phyloP scores from a whole-genome alignment of 2,888 invertebrate genomes.

The Leucania comma region DNA sequence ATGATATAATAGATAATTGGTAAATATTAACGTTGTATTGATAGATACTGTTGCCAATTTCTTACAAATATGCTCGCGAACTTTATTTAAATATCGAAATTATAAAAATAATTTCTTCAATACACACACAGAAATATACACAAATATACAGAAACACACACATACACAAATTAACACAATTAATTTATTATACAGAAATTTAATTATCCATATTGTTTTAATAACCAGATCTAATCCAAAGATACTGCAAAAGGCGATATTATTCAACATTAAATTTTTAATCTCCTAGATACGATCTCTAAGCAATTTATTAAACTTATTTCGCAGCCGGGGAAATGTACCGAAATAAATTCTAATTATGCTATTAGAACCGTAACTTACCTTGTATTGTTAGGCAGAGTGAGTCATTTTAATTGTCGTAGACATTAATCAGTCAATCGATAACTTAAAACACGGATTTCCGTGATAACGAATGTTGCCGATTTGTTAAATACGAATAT shows the following conservation, averaged over 20 bases:
- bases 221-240: conserved; percentile 19
- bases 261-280: conserved; percentile 34
- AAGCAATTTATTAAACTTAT: conserved; percentile 31
- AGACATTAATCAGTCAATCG: conserved; percentile 49
- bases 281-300: conserved; percentile 47
- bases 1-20: too few relatives aligned
- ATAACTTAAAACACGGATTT: conserved; percentile 65
- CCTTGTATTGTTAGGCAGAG: conserved; percentile 29
- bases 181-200: conserved; percentile 4
- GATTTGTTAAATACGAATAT: conserved; percentile 57
- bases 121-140: too few relatives aligned
- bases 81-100: too few relatives aligned
- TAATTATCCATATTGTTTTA: conserved; percentile 21
- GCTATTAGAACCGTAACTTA: conserved; percentile 10
- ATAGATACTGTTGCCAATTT: too few relatives aligned
- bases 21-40: too few relatives aligned
- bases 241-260: conserved; percentile 8
- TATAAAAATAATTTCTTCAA: not conserved
- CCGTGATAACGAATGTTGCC: conserved; percentile 55
- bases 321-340: conserved; percentile 41
- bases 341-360: conserved; percentile 29
- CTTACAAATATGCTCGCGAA: too few relatives aligned
- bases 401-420: conserved; percentile 51
- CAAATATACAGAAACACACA: not conserved
- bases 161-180: too few relatives aligned